Evolutionary conservation across 1,140 invertebrate genomes (phyloP).

Genomic region (Hyphantria cunea): DNA sequence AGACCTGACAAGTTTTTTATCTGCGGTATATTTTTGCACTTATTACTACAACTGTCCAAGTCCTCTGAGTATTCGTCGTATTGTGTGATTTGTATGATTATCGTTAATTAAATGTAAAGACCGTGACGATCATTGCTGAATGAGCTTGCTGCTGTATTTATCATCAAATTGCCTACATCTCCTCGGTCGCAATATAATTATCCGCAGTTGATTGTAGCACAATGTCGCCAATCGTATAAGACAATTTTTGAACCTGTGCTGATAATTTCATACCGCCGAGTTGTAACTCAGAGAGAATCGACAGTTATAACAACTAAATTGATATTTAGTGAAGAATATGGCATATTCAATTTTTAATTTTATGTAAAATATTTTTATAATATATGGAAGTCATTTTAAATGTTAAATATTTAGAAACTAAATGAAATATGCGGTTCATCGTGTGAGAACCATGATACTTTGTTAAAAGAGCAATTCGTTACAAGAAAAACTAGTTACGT

Average conservation of each 20-base stretch:
- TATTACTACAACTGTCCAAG: slow-evolving; percentile 13
- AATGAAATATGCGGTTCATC: no score
- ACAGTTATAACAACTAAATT: no score
- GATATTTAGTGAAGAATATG: no score
- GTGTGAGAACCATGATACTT: no score
- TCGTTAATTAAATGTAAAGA: slow-evolving; percentile 52
- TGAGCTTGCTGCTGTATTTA: slow-evolving; percentile 41
- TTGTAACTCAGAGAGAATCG: not conserved
- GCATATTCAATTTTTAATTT: no score
- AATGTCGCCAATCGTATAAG: slow-evolving; percentile 14
- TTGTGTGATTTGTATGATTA: slow-evolving; percentile 55
- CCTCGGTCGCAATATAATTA: slow-evolving; percentile 43
- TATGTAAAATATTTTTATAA: no score
- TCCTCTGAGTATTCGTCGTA: slow-evolving; percentile 11
- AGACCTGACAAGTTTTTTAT: slow-evolving; percentile 17
- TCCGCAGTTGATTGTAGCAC: slow-evolving; percentile 18
- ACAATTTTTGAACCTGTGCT: not conserved
- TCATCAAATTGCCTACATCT: slow-evolving; percentile 48
- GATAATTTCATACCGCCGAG: not conserved
- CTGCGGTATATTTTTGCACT: slow-evolving; percentile 22
- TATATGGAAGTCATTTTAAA: no score
- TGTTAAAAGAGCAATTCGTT: no score
- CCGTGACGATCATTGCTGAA: slow-evolving; percentile 46
- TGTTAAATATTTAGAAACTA: no score
- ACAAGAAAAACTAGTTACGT: no score